Base-by-base conservation (phyloP, 2,888 invertebrate species). In the Anarsia innoxiella region DNA sequence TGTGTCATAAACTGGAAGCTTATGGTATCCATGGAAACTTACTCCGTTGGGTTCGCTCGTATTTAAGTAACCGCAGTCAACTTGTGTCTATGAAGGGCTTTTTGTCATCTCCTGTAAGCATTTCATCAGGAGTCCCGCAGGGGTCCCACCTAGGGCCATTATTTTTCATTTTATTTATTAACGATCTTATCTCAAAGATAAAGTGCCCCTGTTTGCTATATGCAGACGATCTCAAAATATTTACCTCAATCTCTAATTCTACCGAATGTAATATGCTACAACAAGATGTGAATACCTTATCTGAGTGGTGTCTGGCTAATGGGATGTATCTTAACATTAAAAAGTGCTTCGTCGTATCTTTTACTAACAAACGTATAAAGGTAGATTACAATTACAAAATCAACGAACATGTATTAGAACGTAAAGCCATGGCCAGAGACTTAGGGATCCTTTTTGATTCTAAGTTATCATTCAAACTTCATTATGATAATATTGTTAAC, bases 11-110 rank as follows among this genome's bases (percentile, higher is more conserved):
- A 11, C 12, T 44, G 11, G 12, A 33, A 0, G 15, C 25, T 6
- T 31, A 42, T 1, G 42, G 45, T 1, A 41, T 44, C 8, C 41
- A 28, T n/a, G 44, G 39, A 2, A 29, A 45, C 30, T 13, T 45
- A 4, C 29, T 42, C 1, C 39, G 42, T 8, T 51, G 45, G 44
- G 16, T 40, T 0, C 5, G 36, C 9, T 43, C 46, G 2, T 46
- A 45, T 14, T n/a, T 43, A 2, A 9, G 9, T 1, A 53, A 42
- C 3, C 11, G 27, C 48, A 51, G 38, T 51, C 49, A 9, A 46
- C 44, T 5, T 48, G 41, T 41, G 39, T 53, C 23, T 6, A 31
- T 31, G 3, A 23, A 23, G 23, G 40, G 45, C 9, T 26, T 37
- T 40, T 35, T 34, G 40, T 39, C 33, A 14, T 26, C 11, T 3